Evolutionary conservation across 92 coral and sea anemone genomes (phyloP).

Genomic region (Siderastrea siderea): DNA sequence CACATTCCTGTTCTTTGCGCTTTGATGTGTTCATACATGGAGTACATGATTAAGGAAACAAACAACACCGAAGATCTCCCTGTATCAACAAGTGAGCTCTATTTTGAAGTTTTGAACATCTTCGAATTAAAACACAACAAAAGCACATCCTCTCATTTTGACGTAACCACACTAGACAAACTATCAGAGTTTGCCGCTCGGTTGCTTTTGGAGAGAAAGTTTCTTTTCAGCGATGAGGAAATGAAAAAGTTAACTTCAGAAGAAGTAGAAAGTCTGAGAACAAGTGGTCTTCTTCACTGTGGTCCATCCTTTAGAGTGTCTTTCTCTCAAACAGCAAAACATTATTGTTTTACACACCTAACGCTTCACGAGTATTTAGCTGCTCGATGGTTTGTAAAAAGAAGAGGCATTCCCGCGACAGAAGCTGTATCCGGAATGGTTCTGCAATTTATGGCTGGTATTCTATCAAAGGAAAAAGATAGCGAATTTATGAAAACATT

Average conservation of each 20-base stretch:
- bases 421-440: not conserved
- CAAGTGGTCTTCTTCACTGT: constrained; percentile 63
- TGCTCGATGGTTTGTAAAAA: constrained; percentile 50
- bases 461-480: constrained; percentile 25
- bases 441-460: constrained; percentile 65
- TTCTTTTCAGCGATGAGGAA: constrained; percentile 24
- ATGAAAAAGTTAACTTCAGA: constrained; percentile 20
- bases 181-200: constrained; percentile 51
- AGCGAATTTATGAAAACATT: not conserved
- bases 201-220: constrained; percentile 34
- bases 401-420: constrained; percentile 1
- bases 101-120: constrained; percentile 21
- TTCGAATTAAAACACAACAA: constrained; percentile 28
- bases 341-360: constrained; percentile 59
- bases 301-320: constrained; percentile 46
- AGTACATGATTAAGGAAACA: not conserved
- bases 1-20: constrained; percentile 57
- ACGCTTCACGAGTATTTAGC: constrained; percentile 66
- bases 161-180: constrained; percentile 35
- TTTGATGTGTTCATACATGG: constrained; percentile 23
- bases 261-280: constrained; percentile 31
- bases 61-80: constrained; percentile 33
- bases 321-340: constrained; percentile 25
- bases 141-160: not conserved
- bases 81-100: constrained; percentile 39